phyloP scores from a whole-genome alignment of 1,140 invertebrate species.

The Drosophila littoralis region DNA sequence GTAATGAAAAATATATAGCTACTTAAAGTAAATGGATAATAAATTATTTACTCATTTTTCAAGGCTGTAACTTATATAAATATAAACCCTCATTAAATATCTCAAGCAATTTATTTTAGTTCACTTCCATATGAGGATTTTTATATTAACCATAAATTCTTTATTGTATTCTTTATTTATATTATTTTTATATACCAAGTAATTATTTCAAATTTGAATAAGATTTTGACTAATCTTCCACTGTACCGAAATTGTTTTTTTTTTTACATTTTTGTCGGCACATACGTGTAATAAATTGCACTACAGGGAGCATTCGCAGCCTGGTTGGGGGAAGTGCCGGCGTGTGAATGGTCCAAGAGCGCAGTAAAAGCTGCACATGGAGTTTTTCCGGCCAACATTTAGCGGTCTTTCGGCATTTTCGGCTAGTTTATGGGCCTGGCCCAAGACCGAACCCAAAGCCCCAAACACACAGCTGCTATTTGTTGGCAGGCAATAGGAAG shows the following conservation, averaged over 20 bases:
- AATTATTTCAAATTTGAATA: not conserved
- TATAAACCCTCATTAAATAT: no score
- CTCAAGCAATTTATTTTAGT: no score
- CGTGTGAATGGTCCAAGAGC: slow-evolving; percentile 71
- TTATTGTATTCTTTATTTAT: no score
- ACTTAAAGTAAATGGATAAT: no score
- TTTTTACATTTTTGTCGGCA: slow-evolving; percentile 38
- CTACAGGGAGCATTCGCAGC: slow-evolving; percentile 51
- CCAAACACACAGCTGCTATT: slow-evolving; percentile 11
- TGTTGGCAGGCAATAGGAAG: slow-evolving; percentile 25
- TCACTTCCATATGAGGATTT: no score
- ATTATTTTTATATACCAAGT: no score
- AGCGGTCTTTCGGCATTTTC: slow-evolving; percentile 45
- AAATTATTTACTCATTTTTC: no score
- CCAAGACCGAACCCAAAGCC: slow-evolving; percentile 2
- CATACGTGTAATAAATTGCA: slow-evolving; percentile 73
- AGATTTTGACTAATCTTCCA: not conserved
- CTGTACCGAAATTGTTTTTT: slow-evolving; percentile 21
- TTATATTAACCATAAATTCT: no score
- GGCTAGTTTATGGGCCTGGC: slow-evolving; percentile 35
- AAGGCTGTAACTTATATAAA: no score
- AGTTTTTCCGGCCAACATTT: slow-evolving; percentile 30
- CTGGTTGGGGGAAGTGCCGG: slow-evolving; percentile 51
- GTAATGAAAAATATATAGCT: not conserved
- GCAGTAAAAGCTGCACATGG: slow-evolving; percentile 54